A percentile compares a stretch with the other conserved stretches of the same genome.
Conservation (phyloP, 2,113 vertebrate species). For the Theristicus caerulescens region DNA sequence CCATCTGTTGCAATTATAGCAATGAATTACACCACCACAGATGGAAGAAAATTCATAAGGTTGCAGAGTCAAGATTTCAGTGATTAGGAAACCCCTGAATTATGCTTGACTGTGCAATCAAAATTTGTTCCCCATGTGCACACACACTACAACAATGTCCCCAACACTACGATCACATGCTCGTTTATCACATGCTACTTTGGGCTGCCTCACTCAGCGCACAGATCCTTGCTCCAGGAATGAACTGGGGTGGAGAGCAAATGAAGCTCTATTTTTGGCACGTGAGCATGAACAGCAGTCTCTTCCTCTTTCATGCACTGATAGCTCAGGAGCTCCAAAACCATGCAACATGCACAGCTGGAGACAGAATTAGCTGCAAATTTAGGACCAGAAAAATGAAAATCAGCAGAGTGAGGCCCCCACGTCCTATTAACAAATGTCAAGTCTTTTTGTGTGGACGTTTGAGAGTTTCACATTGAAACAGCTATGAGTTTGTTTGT, state of each 20-base stretch:
- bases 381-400: background rate
- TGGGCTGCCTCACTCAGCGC: background rate
- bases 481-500: slow-evolving; percentile 43
- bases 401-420: background rate
- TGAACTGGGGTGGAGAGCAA: background rate
- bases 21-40: slow-evolving; percentile 46
- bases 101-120: background rate
- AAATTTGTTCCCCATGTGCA: background rate
- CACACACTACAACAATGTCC: background rate
- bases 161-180: fast-evolving
- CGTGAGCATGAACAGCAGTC: background rate
- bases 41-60: slow-evolving; percentile 15
- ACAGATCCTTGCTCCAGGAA: background rate
- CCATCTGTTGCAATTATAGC: slow-evolving; percentile 46
- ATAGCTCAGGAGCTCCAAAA: background rate
- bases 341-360: background rate
- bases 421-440: background rate
- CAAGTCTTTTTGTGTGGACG: background rate
- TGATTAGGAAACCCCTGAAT: slow-evolving; percentile 39
- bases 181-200: background rate
- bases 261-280: background rate
- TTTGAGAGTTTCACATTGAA: background rate
- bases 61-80: slow-evolving; percentile 47
- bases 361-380: background rate
- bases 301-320: background rate